Evolutionary conservation across 2,888 invertebrate genomes (phyloP), one percentile per base, ranked within the genome.

Genomic region (Eucriotettix oculatus): DNA sequence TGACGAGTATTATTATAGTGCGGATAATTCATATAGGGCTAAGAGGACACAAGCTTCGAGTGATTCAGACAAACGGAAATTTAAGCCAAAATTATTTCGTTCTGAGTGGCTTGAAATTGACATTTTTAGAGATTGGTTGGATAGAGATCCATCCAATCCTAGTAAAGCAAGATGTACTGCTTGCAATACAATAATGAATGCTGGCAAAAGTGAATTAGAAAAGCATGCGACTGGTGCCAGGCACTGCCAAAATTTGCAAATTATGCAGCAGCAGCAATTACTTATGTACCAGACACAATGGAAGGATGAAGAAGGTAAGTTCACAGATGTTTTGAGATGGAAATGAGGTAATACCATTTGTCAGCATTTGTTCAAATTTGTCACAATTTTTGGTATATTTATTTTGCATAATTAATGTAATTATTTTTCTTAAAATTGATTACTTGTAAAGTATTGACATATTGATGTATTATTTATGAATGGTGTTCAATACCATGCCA

Each of bases 141-240:
- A 65, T 54, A 67, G 68, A 29, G 67, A 69, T 58, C 64, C 66
- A 17, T 65, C 65, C 54, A 58, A 63, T 42, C 63, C 67, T 40
- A 66, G 66, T 58, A 66, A 67, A 59, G 69, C 68, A 40, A 66
- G 65, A 53, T 69, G 70, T 60, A 65, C 65, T 40, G 68, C 67
- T 40, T 69, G 69, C 60, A 66, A 68, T 62, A 66, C 66, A 61
- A 67, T 67, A 29, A 64, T 69, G 40, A 67, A 68, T 61, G 68
- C 68, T 52, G 69, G 69, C n/a, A 69, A 69, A 62, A 69, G 69
- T 63, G 69, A 69, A 60, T 64, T 69, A 43, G 67, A 69, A 62
- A 69, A 69, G 59, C 69, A 69, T 65, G 68, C 68, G n/a, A 65
- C 68, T 14, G 68, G 68, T 12, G 67, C 66, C 48, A 68, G 68